A percentile compares a stretch with the other conserved stretches of the same genome.
Conservation (phyloP, 1,140 invertebrate genomes). For the Ruditapes philippinarum region DNA sequence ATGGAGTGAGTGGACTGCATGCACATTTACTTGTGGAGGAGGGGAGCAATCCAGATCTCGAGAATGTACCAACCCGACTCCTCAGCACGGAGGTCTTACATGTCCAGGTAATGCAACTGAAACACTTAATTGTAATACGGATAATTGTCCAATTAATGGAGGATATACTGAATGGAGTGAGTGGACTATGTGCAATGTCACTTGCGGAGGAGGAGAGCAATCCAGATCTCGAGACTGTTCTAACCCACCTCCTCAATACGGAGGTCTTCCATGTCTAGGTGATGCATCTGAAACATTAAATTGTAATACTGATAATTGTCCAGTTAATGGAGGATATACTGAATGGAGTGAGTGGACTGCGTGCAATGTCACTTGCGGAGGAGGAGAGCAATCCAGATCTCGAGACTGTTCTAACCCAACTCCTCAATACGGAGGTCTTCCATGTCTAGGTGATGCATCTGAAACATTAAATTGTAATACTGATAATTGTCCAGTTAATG, state of each 20-base stretch:
- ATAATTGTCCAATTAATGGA: conserved; percentile 18
- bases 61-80: not conserved
- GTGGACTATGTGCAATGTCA: conserved; percentile 7
- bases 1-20: not conserved
- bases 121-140: not conserved
- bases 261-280: not conserved
- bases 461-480: conserved; percentile 45
- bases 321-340: conserved; percentile 47
- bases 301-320: conserved; percentile 6
- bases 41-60: not conserved
- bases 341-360: conserved; percentile 28
- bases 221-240: conserved; percentile 17
- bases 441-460: not conserved
- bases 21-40: not conserved
- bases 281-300: not conserved
- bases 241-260: not conserved
- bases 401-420: conserved; percentile 9
- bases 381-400: not conserved
- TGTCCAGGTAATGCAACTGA: not conserved
- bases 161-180: conserved; percentile 9
- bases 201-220: conserved; percentile 1
- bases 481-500: conserved; percentile 57
- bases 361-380: not conserved
- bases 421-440: not conserved
- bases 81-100: not conserved